Conservation (phyloP, 1,140 invertebrate genomes). For the Centruroides sculpturatus region DNA sequence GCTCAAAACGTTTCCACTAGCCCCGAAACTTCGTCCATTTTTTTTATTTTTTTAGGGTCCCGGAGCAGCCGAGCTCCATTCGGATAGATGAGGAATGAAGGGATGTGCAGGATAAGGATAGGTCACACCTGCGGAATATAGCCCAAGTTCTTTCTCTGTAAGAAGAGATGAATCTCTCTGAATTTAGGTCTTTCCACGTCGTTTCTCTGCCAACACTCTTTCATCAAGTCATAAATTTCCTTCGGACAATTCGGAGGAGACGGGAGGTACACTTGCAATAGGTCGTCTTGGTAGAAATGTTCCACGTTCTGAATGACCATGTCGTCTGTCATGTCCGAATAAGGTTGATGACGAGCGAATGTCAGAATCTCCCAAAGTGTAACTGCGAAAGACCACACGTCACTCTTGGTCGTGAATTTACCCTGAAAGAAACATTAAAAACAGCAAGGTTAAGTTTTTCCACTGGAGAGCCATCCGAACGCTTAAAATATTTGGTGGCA, state of each 20-base stretch:
- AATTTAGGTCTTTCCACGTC: slow-evolving; percentile 72
- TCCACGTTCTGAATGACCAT: slow-evolving; percentile 62
- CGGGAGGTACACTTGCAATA: slow-evolving; percentile 42
- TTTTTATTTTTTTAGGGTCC: too few species aligned
- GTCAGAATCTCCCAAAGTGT: slow-evolving; percentile 79
- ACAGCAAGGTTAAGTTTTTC: too few species aligned
- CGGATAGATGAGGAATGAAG: too few species aligned
- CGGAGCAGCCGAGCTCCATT: too few species aligned
- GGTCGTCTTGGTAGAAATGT: slow-evolving; percentile 20
- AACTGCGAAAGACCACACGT: slow-evolving; percentile 80
- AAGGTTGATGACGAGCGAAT: slow-evolving; percentile 67
- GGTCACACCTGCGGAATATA: slow-evolving; percentile 31
- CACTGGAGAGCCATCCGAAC: too few species aligned
- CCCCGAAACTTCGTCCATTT: too few species aligned
- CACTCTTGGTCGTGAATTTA: slow-evolving; percentile 68
- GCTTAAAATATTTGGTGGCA: too few species aligned
- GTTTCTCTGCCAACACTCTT: slow-evolving; percentile 82
- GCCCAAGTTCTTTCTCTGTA: slow-evolving; percentile 76
- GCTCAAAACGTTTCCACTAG: too few species aligned
- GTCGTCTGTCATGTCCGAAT: slow-evolving; percentile 56
- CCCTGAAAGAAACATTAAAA: slow-evolving; percentile 34
- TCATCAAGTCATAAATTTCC: slow-evolving; percentile 85
- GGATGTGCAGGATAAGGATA: too few species aligned
- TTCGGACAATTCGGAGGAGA: slow-evolving; percentile 64
- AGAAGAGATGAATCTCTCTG: slow-evolving; percentile 75